A percentile compares a stretch with the other conserved stretches of the same genome.
phyloP scores from a whole-genome alignment of 2,797 vertebrate species.

The Siniperca scherzeri region DNA sequence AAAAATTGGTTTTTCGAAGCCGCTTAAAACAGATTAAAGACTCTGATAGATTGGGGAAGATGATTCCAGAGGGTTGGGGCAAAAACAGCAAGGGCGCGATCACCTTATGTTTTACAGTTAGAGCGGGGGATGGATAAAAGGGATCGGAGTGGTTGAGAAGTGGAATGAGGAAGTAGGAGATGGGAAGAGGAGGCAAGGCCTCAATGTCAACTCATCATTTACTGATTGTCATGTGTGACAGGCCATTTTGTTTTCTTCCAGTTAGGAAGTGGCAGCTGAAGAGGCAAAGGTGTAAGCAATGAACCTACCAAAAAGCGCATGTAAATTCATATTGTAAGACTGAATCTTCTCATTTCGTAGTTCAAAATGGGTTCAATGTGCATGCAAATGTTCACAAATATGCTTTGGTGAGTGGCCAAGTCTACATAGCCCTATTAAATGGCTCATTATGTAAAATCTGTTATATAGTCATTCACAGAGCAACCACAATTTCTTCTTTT shows the following conservation, averaged over 20 bases:
- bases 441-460: background rate
- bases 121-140: too few species aligned
- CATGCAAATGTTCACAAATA: conserved; percentile 27
- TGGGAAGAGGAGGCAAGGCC: background rate
- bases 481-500: background rate
- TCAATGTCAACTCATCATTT: background rate
- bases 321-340: background rate
- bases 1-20: too few species aligned
- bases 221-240: background rate
- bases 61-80: too few species aligned
- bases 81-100: too few species aligned
- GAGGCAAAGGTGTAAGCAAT: background rate
- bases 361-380: conserved; percentile 6
- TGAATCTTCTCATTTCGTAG: background rate
- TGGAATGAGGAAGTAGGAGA: too few species aligned
- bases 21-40: too few species aligned
- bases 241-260: background rate
- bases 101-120: too few species aligned
- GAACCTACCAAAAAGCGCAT: background rate
- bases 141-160: too few species aligned
- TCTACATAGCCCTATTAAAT: conserved; percentile 4
- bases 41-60: too few species aligned
- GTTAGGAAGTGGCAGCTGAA: background rate
- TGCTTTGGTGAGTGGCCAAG: conserved; percentile 7
- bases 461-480: background rate